Conservation (phyloP, 2,113 vertebrate species). For the Theristicus caerulescens region DNA sequence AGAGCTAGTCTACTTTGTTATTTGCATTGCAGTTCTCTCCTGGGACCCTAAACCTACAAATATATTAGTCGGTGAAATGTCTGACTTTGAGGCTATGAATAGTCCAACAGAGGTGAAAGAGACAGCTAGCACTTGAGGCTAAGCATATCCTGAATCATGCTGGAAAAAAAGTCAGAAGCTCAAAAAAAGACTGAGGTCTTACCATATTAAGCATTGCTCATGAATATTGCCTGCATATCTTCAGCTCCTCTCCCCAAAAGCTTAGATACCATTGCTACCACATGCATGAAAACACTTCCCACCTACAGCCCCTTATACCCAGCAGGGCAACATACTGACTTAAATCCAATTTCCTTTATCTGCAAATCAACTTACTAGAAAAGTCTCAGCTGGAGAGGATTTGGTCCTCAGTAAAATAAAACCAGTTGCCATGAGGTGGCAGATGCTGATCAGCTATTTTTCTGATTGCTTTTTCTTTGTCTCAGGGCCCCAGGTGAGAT, state of each 20-base stretch:
- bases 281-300: rapidly evolving
- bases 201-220: neutral
- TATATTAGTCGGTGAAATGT: rapidly evolving
- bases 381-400: neutral
- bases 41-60: neutral
- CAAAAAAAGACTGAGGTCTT: neutral
- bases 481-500: neutral
- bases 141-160: neutral
- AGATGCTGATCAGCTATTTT: neutral
- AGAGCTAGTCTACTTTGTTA: neutral
- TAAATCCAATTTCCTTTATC: neutral
- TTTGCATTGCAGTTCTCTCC: neutral
- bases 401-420: neutral
- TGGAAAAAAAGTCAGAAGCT: neutral
- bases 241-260: neutral
- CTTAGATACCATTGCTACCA: rapidly evolving
- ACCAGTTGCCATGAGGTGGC: neutral
- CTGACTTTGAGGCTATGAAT: rapidly evolving
- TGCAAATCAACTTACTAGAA: neutral
- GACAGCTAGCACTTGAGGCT: neutral
- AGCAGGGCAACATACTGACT: rapidly evolving
- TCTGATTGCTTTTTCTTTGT: neutral
- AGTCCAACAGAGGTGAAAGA: neutral
- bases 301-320: rapidly evolving
- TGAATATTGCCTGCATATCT: rapidly evolving